Conservation (phyloP, 2,888 invertebrate species). For the Platycheirus rosarum region DNA sequence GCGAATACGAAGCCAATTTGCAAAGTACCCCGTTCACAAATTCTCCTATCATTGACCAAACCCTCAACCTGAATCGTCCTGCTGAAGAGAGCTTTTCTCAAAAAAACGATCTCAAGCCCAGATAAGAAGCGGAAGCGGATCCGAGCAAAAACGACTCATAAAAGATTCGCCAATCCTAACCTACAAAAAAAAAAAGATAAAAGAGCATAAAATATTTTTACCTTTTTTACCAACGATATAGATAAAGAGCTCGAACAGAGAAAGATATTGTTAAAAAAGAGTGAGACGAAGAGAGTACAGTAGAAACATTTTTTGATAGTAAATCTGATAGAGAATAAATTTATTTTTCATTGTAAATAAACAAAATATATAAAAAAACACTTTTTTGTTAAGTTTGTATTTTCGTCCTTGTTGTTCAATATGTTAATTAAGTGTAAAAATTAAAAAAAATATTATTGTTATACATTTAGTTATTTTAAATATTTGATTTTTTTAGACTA, state of each 20-base stretch:
- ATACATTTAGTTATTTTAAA: constrained; percentile 35
- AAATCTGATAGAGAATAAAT: constrained; percentile 63
- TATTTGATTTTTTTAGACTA: constrained; percentile 30
- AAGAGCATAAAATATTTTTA: constrained; percentile 48
- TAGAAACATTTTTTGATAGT: constrained; percentile 52
- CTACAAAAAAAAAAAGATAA: constrained; percentile 35
- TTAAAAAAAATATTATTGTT: constrained; percentile 60
- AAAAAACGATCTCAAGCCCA: constrained; percentile 65
- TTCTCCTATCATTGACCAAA: constrained; percentile 54
- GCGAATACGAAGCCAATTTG: constrained; percentile 80
- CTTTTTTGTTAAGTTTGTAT: constrained; percentile 73
- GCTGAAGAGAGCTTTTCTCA: constrained; percentile 50
- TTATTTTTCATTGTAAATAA: constrained; percentile 33
- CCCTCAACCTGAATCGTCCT: constrained; percentile 31
- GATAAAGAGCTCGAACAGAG: constrained; percentile 57
- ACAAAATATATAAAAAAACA: constrained; percentile 43
- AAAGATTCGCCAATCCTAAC: no score
- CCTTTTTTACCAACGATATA: constrained; percentile 37
- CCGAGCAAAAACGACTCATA: constrained; percentile 38
- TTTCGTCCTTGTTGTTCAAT: constrained; percentile 72
- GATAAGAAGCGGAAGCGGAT: constrained; percentile 53
- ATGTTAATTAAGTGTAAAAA: constrained; percentile 67
- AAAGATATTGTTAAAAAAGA: constrained; percentile 22
- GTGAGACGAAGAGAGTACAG: constrained; percentile 38
- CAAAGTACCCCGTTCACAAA: constrained; percentile 73